These are phyloP conservation scores for Napeogenes inachia DNA, from an alignment of 2,888 invertebrate genomes.

Conservation along the genomic window DNA sequence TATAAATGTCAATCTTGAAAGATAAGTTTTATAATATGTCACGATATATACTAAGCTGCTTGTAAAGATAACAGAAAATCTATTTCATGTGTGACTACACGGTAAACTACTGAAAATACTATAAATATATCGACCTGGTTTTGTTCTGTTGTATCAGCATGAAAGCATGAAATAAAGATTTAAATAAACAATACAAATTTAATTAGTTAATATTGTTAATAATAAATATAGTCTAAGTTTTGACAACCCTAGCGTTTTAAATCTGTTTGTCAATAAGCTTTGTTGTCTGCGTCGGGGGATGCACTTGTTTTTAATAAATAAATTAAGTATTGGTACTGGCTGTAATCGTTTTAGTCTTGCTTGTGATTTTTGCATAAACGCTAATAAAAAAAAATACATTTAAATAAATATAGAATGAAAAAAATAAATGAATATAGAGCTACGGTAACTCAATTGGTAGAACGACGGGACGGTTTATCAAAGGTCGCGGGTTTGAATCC, in stretches of 20 bases:
- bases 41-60: neutral
- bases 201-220: neutral
- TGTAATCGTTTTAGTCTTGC: slow-evolving; percentile 23
- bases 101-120: neutral
- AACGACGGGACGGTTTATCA: too few species aligned
- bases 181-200: neutral
- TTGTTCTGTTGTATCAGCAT: too few species aligned
- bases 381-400: too few species aligned
- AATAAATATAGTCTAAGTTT: neutral
- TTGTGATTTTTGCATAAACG: too few species aligned
- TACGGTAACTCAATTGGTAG: too few species aligned
- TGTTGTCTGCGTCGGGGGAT: slow-evolving; percentile 50
- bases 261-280: slow-evolving; percentile 63
- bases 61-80: neutral
- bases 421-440: too few species aligned
- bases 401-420: too few species aligned
- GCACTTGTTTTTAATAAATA: slow-evolving; percentile 71
- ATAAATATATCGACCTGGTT: too few species aligned
- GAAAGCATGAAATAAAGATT: neutral
- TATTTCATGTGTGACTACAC: neutral
- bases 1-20: too few species aligned
- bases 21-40: neutral
- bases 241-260: slow-evolving; percentile 50
- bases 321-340: slow-evolving; percentile 54
- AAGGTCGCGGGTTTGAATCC: too few species aligned